Evolutionary conservation across 2,888 invertebrate genomes (phyloP), one percentile per base, ranked within the genome.

Genomic region (Diogma glabrata): DNA sequence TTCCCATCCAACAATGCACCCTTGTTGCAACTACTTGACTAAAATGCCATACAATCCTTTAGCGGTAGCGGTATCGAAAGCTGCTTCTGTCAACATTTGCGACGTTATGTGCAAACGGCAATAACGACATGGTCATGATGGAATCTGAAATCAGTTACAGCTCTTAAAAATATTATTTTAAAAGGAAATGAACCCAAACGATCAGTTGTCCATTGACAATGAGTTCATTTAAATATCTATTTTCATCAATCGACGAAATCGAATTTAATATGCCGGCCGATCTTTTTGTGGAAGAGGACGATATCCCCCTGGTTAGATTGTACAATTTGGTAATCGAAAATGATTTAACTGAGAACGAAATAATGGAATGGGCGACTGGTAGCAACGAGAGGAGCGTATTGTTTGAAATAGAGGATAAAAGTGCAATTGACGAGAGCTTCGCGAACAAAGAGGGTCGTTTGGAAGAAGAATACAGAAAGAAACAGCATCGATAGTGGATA

Each of bases 1-100:
- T n/a, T n/a, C n/a, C n/a, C n/a, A n/a, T n/a, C n/a, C n/a, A 36
- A 36, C 36, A 36, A 36, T 36, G 17, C 36, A 36, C 36, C 36
- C n/a, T 36, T 36, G 14, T 36, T 7, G 14, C 17, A 36, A 36
- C n/a, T n/a, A n/a, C n/a, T n/a, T n/a, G n/a, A n/a, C 33, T 33
- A 33, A 33, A 33, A 33, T 33, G 33, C 14, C 33, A 33, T 33
- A 33, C 12, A 33, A 4, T 33, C 33, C 33, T 4, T 4, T 33
- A 8, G n/a, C n/a, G 14, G 33, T 14, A 33, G 10, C 33, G 33
- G 33, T 10, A 33, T 33, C 33, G 10, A 33, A 33, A 33, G 33
- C 33, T n/a, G 3, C 33, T 33, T 33, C 33, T 33, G 33, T 33
- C 33, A 33, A 33, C 33, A 33, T 4, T 33, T 14, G 33, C 14